Base-by-base conservation (phyloP, 1,140 invertebrate species). In the Scaptomyza pallida region DNA sequence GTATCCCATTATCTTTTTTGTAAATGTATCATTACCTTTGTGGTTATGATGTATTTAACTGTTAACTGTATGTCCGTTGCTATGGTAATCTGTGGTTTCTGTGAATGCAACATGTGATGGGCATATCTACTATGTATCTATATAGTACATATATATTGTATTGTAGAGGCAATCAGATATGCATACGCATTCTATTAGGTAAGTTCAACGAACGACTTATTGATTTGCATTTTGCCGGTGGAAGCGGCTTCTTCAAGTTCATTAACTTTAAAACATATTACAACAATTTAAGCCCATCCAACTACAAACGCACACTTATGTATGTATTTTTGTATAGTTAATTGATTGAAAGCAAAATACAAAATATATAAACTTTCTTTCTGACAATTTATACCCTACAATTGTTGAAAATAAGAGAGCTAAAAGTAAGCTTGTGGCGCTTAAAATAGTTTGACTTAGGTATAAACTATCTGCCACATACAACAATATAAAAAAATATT, bases 121-220 rank as follows among this genome's bases (percentile, higher is more conserved):
- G 5, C 19, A 15, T 41, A 56, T 15, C 13, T 41, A 56, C 10
- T 23, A 26, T 26, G 23, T 26, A 23, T 13, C 13, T 59, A 15
- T n/a, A n/a, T n/a, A n/a, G n/a, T 50, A 21, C 9, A n/a, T n/a
- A 15, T 23, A 37, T 8, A 60, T 48, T 21, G n/a, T 23, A 26
- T 10, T 13, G 4, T 43, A 21, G 15, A 26, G 40, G 10, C 30
- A 47, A 41, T 62, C 40, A 41, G 45, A 61, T 59, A 75, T 75
- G 57, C 73, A 68, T 47, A 59, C 19, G 41, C 41, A 72, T 75
- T 61, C 57, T 51, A 71, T 64, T 51, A 52, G 41, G 17, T 16
- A 75, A 71, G 72, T 65, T 77, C 75, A 77, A 77, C 45, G 59
- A 75, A 65, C 72, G 65, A 55, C 37, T 65, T 40, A 64, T 64